These are phyloP conservation scores for Nanorana parkeri DNA, from an alignment of 2,113 vertebrate species.

Conservation along the genomic window DNA sequence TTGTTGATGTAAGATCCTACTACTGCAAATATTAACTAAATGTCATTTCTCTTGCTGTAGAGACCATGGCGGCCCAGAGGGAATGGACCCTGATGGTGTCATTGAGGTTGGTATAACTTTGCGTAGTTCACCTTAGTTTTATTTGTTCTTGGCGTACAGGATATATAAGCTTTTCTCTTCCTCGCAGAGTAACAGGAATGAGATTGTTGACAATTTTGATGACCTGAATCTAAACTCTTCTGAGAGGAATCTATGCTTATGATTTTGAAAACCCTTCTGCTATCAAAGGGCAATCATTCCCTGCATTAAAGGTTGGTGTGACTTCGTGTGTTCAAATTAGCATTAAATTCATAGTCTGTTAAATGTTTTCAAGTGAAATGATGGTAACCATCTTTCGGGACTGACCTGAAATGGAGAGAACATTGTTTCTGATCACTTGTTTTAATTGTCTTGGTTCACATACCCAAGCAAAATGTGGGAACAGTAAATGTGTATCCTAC, in stretches of 20 bases:
- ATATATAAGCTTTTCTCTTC: neutral
- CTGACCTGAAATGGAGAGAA: constrained; percentile 83
- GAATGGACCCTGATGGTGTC: constrained; percentile 98
- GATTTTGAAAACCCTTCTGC: constrained; percentile 99
- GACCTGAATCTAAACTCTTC: constrained; percentile 96
- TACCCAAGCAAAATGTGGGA: constrained; percentile 69
- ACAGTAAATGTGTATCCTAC: constrained; percentile 82
- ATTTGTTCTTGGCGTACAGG: fast-evolving
- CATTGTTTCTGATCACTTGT: constrained; percentile 79
- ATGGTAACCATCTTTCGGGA: constrained; percentile 88
- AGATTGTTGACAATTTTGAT: constrained; percentile 98
- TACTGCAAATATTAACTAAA: fast-evolving
- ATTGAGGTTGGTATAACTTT: constrained; percentile 83
- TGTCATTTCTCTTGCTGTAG: constrained; percentile 63
- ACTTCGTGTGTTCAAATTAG: neutral
- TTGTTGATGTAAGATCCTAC: constrained; percentile 13
- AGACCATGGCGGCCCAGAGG: constrained; percentile 98
- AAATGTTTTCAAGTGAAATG: constrained; percentile 74
- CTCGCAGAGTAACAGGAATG: constrained; percentile 98
- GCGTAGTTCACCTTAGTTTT: fast-evolving
- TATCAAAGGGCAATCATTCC: constrained; percentile 98
- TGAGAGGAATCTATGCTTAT: constrained; percentile 96
- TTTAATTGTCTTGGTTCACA: constrained; percentile 55
- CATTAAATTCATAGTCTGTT: neutral
- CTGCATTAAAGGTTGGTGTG: constrained; percentile 93